These are phyloP conservation scores for Philaethria dido DNA, from an alignment of 2,888 invertebrate species.

Conservation along the genomic window DNA sequence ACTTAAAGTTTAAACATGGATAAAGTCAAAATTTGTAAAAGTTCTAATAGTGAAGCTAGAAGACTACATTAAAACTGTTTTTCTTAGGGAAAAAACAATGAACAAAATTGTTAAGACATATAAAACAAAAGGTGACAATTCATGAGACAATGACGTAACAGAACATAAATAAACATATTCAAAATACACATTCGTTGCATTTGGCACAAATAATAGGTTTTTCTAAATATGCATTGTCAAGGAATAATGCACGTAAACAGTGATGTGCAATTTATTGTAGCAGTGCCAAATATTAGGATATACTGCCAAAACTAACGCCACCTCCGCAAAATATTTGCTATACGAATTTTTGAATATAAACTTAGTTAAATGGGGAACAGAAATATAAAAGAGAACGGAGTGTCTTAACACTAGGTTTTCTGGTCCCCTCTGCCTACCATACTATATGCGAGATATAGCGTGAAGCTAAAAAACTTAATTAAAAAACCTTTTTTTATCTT, in stretches of 20 bases:
- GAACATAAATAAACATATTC: slow-evolving; percentile 9
- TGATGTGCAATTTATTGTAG: slow-evolving; percentile 49
- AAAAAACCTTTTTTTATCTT: no score
- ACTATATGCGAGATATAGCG: no score
- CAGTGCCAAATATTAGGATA: slow-evolving; percentile 59
- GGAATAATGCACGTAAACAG: slow-evolving; percentile 45
- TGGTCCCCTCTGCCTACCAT: no score
- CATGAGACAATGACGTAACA: background rate
- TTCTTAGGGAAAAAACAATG: no score
- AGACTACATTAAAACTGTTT: no score
- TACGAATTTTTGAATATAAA: background rate
- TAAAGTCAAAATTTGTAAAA: no score
- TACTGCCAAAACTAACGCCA: slow-evolving; percentile 64
- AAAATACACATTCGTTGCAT: slow-evolving; percentile 20
- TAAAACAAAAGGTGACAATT: background rate
- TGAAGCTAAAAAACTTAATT: no score
- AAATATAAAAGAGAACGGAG: no score
- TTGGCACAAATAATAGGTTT: slow-evolving; percentile 38
- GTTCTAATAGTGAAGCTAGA: no score
- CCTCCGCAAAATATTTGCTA: slow-evolving; percentile 50
- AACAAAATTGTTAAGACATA: no score
- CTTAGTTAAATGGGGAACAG: no score
- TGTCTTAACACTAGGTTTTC: no score
- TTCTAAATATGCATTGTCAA: slow-evolving; percentile 41
- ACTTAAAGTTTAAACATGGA: background rate